Evolutionary conservation across 1,140 invertebrate genomes (phyloP), one percentile per base, ranked within the genome.

Genomic region (Solenopsis fugax): DNA sequence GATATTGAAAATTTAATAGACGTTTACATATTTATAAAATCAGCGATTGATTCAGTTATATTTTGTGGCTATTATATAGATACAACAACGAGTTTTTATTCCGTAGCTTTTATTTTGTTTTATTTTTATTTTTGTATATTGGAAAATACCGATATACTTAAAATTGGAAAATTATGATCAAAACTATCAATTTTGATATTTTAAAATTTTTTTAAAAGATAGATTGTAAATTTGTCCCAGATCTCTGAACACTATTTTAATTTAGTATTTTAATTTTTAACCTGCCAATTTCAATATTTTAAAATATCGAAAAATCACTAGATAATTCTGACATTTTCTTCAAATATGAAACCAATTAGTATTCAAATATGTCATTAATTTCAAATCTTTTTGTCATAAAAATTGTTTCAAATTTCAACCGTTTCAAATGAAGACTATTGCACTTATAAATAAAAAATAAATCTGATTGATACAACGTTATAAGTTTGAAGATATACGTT

Each of bases 321-420:
- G 6, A 69, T 16, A 69, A 24, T 48, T 48, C 67, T 29, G 67
- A 48, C 5, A 50, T 71, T 71, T 48, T 65, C 3, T n/a, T 67
- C 45, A 21, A 67, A 67, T 12, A 41, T 67, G 21, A 67, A 67
- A 67, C 18, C 12, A 10, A 64, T 29, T 9, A 64, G 37, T n/a
- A 41, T 50, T 69, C 41, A 50, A 71, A 4, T 2, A 2, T 71
- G 2, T 71, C 13, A 37, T 6, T 4, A 41, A 2, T 41, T 41
- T 41, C 41, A 29, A 41, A 41, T 41, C 7, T 41, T 41, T 41
- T 41, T 71, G 2, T 6, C 2, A 71, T 2, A 16, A 24, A 69
- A 50, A 48, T 2, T 10, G 2, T 29, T 34, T 71, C 2, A 4
- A 18, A 29, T 7, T 29, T 29, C 29, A 29, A 48, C 1, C 9